Evolutionary conservation across 2,113 vertebrate genomes (phyloP), one percentile per base, ranked within the genome.

Genomic region (Carlito syrichta): DNA sequence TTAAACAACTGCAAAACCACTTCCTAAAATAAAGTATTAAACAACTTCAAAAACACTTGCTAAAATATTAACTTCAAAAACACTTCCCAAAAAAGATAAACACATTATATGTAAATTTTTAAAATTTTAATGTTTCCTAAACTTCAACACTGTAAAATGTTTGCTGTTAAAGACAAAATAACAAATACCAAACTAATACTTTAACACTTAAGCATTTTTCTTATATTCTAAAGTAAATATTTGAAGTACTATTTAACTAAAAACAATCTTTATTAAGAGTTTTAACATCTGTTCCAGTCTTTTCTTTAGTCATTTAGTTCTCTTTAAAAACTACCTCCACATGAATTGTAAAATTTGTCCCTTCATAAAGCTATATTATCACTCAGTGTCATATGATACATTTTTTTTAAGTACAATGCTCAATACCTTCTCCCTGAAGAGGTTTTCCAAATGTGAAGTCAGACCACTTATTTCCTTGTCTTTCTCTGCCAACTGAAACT

Each of bases 401-500:
- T 48, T 66, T 43, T 84, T 58, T 84, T 50, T 38, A 84, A 83
- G 16, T 60, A 58, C 19, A 85, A 20, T 83, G 25, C 56, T 96
- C 66, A 88, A 98, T 98, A 99, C 99, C 99, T 99, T 99, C 95
- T 99, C 99, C 96, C 98, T 99, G 73, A 98, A 97, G 62, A 99
- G 96, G 10, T 98, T 98, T 48, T 99, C 99, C 84, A 99, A 96
- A 94, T 98, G 99, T 82, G 99, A 99, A 97, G 98, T 99, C 96
- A 99, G 97, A 45, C 99, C 99, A 97, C 98, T 99, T 98, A 99
- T 98, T 98, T 99, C 99, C 73, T 99, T 98, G 77, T 99, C 99
- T 95, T 99, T 99, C 98, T 99, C 99, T 22, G 99, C 99, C 96
- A 99, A 98, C 89, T 99, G 99, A 98, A 99, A 98, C 99, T 99